Conservation (phyloP, 1,140 invertebrate genomes). For the Xylocopa sonorina region DNA sequence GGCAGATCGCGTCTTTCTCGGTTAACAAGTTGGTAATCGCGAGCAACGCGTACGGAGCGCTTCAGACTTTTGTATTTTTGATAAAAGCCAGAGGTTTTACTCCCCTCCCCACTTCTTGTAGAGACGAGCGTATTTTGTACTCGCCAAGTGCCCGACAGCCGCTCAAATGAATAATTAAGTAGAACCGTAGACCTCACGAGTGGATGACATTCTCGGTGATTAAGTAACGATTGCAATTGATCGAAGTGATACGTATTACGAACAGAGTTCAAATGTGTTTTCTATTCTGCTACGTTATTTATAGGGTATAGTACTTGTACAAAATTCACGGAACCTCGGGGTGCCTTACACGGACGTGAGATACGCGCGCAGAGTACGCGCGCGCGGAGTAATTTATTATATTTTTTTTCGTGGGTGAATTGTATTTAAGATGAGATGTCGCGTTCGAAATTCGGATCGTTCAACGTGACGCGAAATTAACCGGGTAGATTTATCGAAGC, state of each 20-base stretch:
- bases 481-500: slow-evolving; percentile 1
- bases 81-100: not conserved
- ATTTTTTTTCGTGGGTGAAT: slow-evolving; percentile 22
- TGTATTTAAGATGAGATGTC: slow-evolving; percentile 25
- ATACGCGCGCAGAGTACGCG: not conserved
- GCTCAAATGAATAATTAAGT: slow-evolving; percentile 21
- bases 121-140: slow-evolving; percentile 3
- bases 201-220: slow-evolving; percentile 42
- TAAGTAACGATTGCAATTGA: slow-evolving; percentile 22
- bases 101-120: not conserved
- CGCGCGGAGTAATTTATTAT: slow-evolving; percentile 53
- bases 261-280: slow-evolving; percentile 31
- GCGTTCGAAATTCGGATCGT: slow-evolving; percentile 3
- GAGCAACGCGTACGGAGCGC: not conserved
- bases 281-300: not conserved
- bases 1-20: too few relatives aligned
- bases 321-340: slow-evolving; percentile 25
- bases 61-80: slow-evolving; percentile 25
- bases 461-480: slow-evolving; percentile 12
- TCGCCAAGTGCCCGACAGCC: not conserved
- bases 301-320: slow-evolving; percentile 20
- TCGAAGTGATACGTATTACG: slow-evolving; percentile 28
- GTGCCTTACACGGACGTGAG: slow-evolving; percentile 53
- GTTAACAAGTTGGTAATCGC: not conserved
- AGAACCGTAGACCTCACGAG: not conserved